Percentiles rank a stretch among this genome's conserved stretches.
Evolutionary conservation across 1,140 invertebrate species (phyloP).

Genomic region (Augochlora pura): DNA sequence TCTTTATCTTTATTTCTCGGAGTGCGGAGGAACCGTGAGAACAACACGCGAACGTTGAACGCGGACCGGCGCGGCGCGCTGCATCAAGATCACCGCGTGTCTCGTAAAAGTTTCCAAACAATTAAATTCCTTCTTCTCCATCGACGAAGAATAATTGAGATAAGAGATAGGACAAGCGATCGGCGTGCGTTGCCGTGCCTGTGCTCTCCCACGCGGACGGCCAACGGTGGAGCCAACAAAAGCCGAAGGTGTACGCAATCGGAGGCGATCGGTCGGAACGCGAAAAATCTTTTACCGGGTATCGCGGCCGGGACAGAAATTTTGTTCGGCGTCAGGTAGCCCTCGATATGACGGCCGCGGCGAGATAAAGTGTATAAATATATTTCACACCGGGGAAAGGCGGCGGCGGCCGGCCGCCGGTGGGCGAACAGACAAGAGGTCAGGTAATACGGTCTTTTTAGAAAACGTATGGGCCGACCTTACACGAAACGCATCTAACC

Average conservation of each 20-base stretch:
- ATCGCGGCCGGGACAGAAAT: conserved; percentile 5
- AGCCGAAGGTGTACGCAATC: too few species aligned
- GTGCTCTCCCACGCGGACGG: too few species aligned
- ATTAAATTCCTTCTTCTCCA: neutral
- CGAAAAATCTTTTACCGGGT: neutral
- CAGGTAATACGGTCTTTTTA: conserved; percentile 66
- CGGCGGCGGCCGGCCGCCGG: neutral
- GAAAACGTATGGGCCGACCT: conserved; percentile 60
- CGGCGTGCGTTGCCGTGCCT: too few species aligned
- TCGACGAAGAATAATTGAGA: neutral
- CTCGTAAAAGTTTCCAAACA: neutral
- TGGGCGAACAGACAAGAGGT: conserved; percentile 45
- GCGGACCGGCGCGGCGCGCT: too few species aligned
- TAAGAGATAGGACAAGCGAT: neutral
- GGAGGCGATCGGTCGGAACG: neutral
- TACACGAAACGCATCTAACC: conserved; percentile 60
- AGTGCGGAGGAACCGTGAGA: too few species aligned
- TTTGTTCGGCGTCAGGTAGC: conserved; percentile 24
- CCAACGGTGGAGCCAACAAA: too few species aligned
- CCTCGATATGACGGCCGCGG: conserved; percentile 7
- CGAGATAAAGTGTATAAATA: conserved; percentile 15
- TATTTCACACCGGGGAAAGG: conserved; percentile 1
- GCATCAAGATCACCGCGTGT: neutral
- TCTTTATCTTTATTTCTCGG: too few species aligned
- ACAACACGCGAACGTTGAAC: too few species aligned